These are phyloP conservation scores for Netelia fuscicornis DNA, from an alignment of 2,888 invertebrate species.

Conservation along the genomic window DNA sequence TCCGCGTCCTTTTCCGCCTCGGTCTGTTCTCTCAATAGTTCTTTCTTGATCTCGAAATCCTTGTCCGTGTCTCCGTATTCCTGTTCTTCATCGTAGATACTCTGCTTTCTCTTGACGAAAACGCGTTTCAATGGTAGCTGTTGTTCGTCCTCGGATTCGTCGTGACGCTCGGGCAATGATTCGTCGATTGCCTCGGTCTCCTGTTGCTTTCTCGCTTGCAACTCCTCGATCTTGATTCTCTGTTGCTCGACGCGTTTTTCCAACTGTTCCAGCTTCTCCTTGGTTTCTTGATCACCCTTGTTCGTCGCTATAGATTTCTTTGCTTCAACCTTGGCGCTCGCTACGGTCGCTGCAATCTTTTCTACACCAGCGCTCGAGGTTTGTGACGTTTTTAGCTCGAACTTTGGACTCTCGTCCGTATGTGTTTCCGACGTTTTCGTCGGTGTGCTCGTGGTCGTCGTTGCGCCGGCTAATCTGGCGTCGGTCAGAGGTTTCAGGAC, in stretches of 20 bases:
- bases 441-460: slow-evolving; percentile 16
- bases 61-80: slow-evolving; percentile 79
- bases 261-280: slow-evolving; percentile 82
- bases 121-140: slow-evolving; percentile 87
- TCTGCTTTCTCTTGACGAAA: slow-evolving; percentile 87
- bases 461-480: slow-evolving; percentile 42
- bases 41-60: slow-evolving; percentile 59
- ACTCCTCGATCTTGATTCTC: slow-evolving; percentile 81
- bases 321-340: slow-evolving; percentile 44
- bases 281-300: slow-evolving; percentile 81
- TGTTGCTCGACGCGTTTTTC: slow-evolving; percentile 83
- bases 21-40: slow-evolving; percentile 18
- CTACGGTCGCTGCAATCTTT: slow-evolving; percentile 21
- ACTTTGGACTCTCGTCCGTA: slow-evolving; percentile 74
- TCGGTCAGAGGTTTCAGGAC: slow-evolving; percentile 74
- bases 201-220: slow-evolving; percentile 81
- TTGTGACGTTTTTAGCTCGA: slow-evolving; percentile 80
- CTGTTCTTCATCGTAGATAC: slow-evolving; percentile 83
- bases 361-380: slow-evolving; percentile 41
- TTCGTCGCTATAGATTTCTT: slow-evolving; percentile 69
- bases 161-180: slow-evolving; percentile 82
- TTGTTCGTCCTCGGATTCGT: slow-evolving; percentile 83
- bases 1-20: slow-evolving; percentile 45
- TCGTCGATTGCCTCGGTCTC: slow-evolving; percentile 82
- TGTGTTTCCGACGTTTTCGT: slow-evolving; percentile 20